Conservation (phyloP, 2,888 invertebrate species). For the Polymixis lichenea region DNA sequence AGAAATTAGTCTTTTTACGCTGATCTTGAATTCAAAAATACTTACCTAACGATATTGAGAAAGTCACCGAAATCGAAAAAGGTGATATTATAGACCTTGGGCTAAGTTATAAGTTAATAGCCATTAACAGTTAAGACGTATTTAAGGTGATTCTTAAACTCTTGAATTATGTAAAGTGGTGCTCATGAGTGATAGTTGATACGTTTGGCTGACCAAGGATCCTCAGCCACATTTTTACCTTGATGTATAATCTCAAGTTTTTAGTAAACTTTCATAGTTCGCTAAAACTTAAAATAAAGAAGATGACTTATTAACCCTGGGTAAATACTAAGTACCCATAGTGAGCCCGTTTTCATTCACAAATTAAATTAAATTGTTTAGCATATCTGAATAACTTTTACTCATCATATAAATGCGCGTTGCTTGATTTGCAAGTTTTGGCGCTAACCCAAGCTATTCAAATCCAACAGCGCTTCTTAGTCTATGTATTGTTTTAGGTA, state of each 20-base stretch:
- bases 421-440: background rate
- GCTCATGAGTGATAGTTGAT: background rate
- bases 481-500: background rate
- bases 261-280: background rate
- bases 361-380: background rate
- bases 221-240: background rate
- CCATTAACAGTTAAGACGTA: background rate
- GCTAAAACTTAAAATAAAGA: background rate
- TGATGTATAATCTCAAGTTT: background rate
- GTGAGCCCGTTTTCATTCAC: background rate
- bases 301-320: too few relatives aligned
- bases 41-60: background rate
- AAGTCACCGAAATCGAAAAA: background rate
- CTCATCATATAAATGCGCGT: background rate
- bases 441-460: background rate
- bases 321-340: background rate
- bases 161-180: constrained; percentile 19
- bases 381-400: background rate
- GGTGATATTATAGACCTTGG: background rate
- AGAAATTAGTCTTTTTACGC: constrained; percentile 19
- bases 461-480: background rate
- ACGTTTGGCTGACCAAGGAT: background rate
- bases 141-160: background rate
- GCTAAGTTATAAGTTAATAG: background rate
- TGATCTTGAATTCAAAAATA: constrained; percentile 12